A percentile compares a stretch with the other conserved stretches of the same genome.
phyloP scores from a whole-genome alignment of 2,797 vertebrate genomes.

The Sebastes cheni region DNA sequence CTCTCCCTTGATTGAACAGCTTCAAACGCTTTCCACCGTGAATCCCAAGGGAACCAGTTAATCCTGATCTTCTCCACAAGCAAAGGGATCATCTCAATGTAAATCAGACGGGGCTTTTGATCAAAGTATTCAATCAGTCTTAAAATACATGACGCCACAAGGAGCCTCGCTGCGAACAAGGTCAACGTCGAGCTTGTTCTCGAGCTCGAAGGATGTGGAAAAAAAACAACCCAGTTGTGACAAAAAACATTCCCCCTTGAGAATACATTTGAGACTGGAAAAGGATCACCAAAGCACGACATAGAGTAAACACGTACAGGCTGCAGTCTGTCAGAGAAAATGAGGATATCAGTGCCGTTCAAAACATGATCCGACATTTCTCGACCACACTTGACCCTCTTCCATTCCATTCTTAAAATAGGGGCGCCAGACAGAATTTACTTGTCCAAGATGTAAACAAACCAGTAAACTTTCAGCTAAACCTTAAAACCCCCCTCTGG shows the following conservation, averaged over 20 bases:
- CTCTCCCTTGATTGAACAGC: constrained; percentile 77
- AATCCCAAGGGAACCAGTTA: constrained; percentile 78
- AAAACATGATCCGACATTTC: constrained; percentile 28
- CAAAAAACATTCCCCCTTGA: neutral
- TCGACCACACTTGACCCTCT: constrained; percentile 55
- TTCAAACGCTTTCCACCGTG: constrained; percentile 76
- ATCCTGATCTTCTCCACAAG: constrained; percentile 84
- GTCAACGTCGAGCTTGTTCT: constrained; percentile 54
- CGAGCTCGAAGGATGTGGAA: neutral
- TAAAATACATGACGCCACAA: constrained; percentile 60
- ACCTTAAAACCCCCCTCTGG: constrained; percentile 22
- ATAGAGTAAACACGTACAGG: neutral
- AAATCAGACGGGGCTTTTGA: constrained; percentile 83
- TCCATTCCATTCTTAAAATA: constrained; percentile 36
- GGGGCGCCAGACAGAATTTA: constrained; percentile 26
- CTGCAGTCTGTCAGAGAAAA: constrained; percentile 9
- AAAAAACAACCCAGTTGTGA: neutral
- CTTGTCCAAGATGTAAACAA: constrained; percentile 54
- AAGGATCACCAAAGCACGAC: neutral
- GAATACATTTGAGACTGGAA: neutral
- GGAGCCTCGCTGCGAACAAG: constrained; percentile 56
- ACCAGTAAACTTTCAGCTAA: constrained; percentile 35
- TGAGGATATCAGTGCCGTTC: neutral
- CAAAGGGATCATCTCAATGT: constrained; percentile 82
- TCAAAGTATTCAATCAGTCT: constrained; percentile 79